Conservation (phyloP, 2,797 vertebrate genomes). For the Myotis planiceps region DNA sequence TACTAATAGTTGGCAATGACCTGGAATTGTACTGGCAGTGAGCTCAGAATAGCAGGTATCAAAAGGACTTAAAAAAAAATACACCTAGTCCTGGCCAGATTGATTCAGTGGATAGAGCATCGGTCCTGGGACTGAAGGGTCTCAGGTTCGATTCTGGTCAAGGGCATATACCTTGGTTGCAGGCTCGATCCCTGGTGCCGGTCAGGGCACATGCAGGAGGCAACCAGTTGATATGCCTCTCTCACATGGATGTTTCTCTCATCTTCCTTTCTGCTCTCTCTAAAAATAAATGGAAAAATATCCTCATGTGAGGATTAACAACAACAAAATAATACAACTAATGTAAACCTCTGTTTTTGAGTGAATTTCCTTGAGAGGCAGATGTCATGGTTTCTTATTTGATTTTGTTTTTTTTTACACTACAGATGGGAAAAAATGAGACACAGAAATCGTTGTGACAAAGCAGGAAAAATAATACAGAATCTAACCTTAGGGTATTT, state of each 20-base stretch:
- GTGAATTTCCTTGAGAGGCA: conserved; percentile 10
- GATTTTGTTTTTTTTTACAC: conserved; percentile 3
- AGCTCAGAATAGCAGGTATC: background rate
- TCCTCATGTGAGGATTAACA: no score
- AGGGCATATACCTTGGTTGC: no score
- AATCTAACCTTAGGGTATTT: background rate
- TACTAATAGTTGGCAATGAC: background rate
- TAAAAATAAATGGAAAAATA: no score
- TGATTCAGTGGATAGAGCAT: no score
- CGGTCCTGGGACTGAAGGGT: no score
- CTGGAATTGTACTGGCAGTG: background rate
- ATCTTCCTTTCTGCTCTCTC: no score
- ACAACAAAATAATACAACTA: background rate
- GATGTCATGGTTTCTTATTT: background rate
- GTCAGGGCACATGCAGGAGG: no score
- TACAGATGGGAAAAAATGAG: conserved; percentile 22
- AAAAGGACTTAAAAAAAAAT: background rate
- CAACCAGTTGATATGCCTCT: no score
- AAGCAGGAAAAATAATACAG: conserved; percentile 26
- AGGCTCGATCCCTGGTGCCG: no score
- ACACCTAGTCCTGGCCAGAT: no score
- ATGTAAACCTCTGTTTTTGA: conserved; percentile 9
- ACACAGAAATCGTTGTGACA: background rate
- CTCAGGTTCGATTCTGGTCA: no score
- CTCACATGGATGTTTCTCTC: no score